phyloP scores from a whole-genome alignment of 2,888 invertebrate genomes.

The Formica aserva region DNA sequence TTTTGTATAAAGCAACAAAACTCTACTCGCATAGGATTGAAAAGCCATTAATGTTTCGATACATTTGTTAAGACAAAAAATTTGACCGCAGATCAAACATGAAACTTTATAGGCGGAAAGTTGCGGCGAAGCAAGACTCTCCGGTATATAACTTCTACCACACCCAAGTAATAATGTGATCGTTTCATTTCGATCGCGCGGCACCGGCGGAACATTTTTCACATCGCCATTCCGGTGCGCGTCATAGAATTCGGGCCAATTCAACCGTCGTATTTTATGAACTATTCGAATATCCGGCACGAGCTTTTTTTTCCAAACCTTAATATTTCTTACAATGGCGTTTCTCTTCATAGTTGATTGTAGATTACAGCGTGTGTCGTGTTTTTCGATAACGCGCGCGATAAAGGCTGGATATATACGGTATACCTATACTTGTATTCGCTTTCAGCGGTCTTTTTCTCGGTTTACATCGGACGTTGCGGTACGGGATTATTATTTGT shows the following conservation, averaged over 20 bases:
- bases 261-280: conserved; percentile 49
- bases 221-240: conserved; percentile 25
- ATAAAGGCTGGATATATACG: conserved; percentile 43
- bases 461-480: conserved; percentile 43
- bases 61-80: background rate
- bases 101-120: background rate
- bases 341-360: conserved; percentile 1
- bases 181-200: conserved; percentile 55
- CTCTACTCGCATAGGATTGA: background rate
- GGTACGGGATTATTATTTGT: conserved; percentile 50
- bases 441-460: conserved; percentile 32
- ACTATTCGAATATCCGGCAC: conserved; percentile 41
- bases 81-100: background rate
- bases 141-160: conserved; percentile 41
- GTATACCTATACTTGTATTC: background rate
- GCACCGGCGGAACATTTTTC: conserved; percentile 41
- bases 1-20: background rate
- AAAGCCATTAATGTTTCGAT: background rate
- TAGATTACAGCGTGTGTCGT: conserved; percentile 5
- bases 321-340: conserved; percentile 45
- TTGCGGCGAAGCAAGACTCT: background rate
- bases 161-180: conserved; percentile 51
- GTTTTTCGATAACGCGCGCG: conserved; percentile 38
- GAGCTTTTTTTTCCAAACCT: conserved; percentile 19
- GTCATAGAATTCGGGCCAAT: conserved; percentile 45